phyloP scores from a whole-genome alignment of 2,888 invertebrate species.

The Leistus spinibarbis region DNA sequence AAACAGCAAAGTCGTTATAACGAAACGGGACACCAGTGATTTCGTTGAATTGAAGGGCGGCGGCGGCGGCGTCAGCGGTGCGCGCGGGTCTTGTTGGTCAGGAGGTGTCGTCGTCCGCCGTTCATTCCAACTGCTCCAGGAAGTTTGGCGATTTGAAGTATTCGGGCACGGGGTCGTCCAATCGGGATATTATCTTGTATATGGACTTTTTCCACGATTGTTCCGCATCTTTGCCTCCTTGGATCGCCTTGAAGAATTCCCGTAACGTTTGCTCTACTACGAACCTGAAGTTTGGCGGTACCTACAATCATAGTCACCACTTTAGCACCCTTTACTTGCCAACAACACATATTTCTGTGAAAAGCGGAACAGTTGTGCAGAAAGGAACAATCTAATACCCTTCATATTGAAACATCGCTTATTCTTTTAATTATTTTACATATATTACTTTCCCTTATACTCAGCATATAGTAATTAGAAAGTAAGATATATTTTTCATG shows the following conservation, averaged over 20 bases:
- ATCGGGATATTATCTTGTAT: constrained; percentile 98
- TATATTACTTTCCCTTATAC: too few species aligned
- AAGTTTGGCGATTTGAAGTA: constrained; percentile 99
- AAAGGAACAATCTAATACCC: too few species aligned
- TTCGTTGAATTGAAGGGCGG: constrained; percentile 8
- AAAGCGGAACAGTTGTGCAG: background rate
- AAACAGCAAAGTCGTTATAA: constrained; percentile 25
- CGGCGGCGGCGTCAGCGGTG: constrained; percentile 40
- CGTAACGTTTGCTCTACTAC: constrained; percentile 97
- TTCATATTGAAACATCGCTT: too few species aligned
- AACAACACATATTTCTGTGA: background rate
- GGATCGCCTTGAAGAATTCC: constrained; percentile 99
- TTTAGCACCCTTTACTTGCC: background rate
- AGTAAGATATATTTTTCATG: too few species aligned
- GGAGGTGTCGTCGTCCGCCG: constrained; percentile 48
- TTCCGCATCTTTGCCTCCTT: constrained; percentile 94
- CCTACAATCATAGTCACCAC: constrained; percentile 63
- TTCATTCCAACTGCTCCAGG: constrained; percentile 95
- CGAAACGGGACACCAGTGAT: constrained; percentile 20
- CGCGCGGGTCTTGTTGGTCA: constrained; percentile 48
- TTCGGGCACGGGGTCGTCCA: constrained; percentile 99
- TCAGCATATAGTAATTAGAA: too few species aligned
- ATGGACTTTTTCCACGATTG: constrained; percentile 99
- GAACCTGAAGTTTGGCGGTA: constrained; percentile 94
- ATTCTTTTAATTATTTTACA: too few species aligned